Base-by-base conservation (phyloP, 2,113 vertebrate genomes). In the Hemiprocne comata region DNA sequence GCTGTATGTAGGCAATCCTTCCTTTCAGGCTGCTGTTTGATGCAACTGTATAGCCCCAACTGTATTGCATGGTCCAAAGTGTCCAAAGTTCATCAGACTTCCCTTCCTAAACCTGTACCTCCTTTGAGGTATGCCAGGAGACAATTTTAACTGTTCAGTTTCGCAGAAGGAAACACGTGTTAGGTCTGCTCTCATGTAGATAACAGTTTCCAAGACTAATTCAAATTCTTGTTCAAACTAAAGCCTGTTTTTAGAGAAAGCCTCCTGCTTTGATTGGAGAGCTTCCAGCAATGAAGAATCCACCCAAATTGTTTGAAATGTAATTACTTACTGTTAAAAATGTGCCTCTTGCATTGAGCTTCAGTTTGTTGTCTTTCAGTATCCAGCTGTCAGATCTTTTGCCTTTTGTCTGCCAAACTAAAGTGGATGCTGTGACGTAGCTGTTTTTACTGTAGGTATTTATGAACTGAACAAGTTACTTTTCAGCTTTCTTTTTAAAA, bases 321-420 rank as follows among this genome's bases (percentile, higher is more conserved):
- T 80, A 67, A 77, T 95, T 93, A 40, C 62, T 94, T 93, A 58
- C 55, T 77, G 23, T 91, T 95, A 70, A 95, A 93, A 87, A 70
- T 74, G 24, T 80, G 33, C 42, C 46, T 89, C 51, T 48, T 60
- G 5, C 1, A 34, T 23, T 70, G 60, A 93, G n/a, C 38, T 53
- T 94, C 70, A 64, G 77, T 94, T 81, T 88, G 58, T 90, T 5
- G 1, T 85, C 58, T 93, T 95, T 93, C 78, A 51, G 46, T 90
- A 83, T 88, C 75, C 82, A 95, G 78, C 78, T 95, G 90, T 73
- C 79, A 85, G 54, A 87, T 90, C 42, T 83, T 89, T 46, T 90
- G 55, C 73, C 81, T 90, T 58, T 94, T 95, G 62, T 89, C 78
- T 95, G 75, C 67, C 77, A 9, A 91, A 53, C 50, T 76, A 54